Conservation (phyloP, 1,140 invertebrate genomes). For the Stegodyphus mimosarum region DNA sequence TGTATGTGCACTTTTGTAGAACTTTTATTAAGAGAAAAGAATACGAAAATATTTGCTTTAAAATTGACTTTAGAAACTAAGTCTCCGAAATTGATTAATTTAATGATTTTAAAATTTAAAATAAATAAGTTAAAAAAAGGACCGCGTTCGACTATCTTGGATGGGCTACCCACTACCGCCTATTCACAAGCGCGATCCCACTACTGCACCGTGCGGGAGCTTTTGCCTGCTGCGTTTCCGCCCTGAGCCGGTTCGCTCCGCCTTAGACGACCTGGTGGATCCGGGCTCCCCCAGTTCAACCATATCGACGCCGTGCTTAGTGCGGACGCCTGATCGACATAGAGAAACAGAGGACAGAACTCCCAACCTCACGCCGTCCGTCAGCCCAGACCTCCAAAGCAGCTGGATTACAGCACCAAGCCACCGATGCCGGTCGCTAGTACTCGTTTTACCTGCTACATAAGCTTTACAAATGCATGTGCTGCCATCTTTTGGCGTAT, state of each 20-base stretch:
- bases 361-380: not conserved
- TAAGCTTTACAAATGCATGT: not conserved
- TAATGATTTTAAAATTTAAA: not conserved
- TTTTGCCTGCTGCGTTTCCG: slow-evolving; percentile 97
- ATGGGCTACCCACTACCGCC: slow-evolving; percentile 82
- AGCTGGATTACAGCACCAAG: slow-evolving; percentile 4
- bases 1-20: too few relatives aligned
- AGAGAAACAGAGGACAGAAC: slow-evolving; percentile 64
- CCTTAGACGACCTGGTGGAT: slow-evolving; percentile 87
- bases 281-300: slow-evolving; percentile 81
- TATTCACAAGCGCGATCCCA: slow-evolving; percentile 97
- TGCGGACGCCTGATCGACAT: slow-evolving; percentile 74
- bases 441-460: not conserved
- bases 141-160: slow-evolving; percentile 85
- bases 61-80: too few relatives aligned
- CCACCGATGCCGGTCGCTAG: not conserved
- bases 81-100: too few relatives aligned
- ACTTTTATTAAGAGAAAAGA: too few relatives aligned
- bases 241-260: slow-evolving; percentile 95
- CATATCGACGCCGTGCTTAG: slow-evolving; percentile 81
- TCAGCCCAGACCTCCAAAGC: not conserved
- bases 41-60: too few relatives aligned
- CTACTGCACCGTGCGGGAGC: slow-evolving; percentile 95
- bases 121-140: not conserved
- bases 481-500: too few relatives aligned